A percentile compares a stretch with the other conserved stretches of the same genome.
Evolutionary conservation across 2,113 vertebrate genomes (phyloP).

Genomic region (Nibea albiflora): DNA sequence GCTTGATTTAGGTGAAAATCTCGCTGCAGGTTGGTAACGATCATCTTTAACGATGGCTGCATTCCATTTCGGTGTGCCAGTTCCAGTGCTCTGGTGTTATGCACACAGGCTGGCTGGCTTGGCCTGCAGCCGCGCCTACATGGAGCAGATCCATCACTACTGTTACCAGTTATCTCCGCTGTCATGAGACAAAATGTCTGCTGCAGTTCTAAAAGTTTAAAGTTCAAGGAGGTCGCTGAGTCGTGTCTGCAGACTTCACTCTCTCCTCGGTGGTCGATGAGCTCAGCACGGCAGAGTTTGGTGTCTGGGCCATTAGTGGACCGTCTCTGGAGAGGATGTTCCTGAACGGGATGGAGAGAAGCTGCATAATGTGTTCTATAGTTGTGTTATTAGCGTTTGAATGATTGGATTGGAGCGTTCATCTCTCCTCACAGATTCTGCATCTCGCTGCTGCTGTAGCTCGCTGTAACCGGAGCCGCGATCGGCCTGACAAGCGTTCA

Average conservation of each 20-base stretch:
- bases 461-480: constrained; percentile 20
- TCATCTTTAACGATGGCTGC: neutral
- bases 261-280: neutral
- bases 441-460: constrained; percentile 8
- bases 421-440: neutral
- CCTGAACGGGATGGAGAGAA: neutral
- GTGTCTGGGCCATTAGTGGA: neutral
- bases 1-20: too few species aligned
- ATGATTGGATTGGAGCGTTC: neutral
- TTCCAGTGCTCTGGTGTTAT: neutral
- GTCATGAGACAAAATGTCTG: neutral
- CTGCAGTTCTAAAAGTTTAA: too few species aligned
- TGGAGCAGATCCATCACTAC: neutral
- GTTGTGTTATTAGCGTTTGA: neutral
- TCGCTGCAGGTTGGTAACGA: neutral
- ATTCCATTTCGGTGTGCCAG: neutral
- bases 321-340: neutral
- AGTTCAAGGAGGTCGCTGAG: neutral
- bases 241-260: neutral
- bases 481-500: constrained; percentile 9
- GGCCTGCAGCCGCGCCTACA: neutral
- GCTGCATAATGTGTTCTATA: neutral
- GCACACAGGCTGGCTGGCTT: neutral
- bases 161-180: neutral
- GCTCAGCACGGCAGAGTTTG: neutral